Evolutionary conservation across 53 echinoderm and acorn worm species (phyloP), one percentile per base, ranked within the genome.

Genomic region (Zoroaster sp.): DNA sequence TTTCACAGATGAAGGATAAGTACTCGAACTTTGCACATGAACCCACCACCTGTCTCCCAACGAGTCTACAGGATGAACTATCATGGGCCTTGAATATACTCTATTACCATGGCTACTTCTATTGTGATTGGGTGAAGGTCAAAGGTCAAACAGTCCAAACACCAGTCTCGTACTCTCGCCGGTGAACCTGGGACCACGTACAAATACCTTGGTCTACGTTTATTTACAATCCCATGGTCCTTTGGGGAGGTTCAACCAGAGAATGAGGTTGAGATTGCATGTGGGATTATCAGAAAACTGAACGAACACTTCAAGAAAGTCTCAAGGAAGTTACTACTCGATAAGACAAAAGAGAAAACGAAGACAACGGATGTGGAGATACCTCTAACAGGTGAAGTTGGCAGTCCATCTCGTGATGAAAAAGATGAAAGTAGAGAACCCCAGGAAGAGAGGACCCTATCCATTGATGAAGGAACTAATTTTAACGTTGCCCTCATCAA

Each of bases 201-300:
- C 83, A 87, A 89, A 44, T 93, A 93, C 44, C 83, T 93, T 13
- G 90, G 90, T 15, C 38, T 93, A 28, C 65, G 93, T 1, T 45
- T 93, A 44, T 93, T 93, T 67, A 43, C 93, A 12, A 73, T 93
- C n/a, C 93, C 93, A 5, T 93, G 93, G 93, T 78, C 33, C 65
- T 93, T 90, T 65, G 83, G 43, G 13, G 88, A 68, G 1, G 51
- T 68, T 15, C 39, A 52, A n/a, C 87, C 87, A 4, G 55, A 73
- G 32, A 90, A 74, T 67, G 93, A 90, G 40, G 40, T 93, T 13
- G 93, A 93, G 49, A 12, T 67, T 30, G 93, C 93, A 8, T 91
- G 93, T 40, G 46, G 53, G 39, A 72, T 70, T 18, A 43, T 90
- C 40, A 75, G 90, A 28, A 80, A 83, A 45, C 74, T 93, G 75